Conservation (phyloP, 2,888 invertebrate genomes). For the Microctonus brassicae region DNA sequence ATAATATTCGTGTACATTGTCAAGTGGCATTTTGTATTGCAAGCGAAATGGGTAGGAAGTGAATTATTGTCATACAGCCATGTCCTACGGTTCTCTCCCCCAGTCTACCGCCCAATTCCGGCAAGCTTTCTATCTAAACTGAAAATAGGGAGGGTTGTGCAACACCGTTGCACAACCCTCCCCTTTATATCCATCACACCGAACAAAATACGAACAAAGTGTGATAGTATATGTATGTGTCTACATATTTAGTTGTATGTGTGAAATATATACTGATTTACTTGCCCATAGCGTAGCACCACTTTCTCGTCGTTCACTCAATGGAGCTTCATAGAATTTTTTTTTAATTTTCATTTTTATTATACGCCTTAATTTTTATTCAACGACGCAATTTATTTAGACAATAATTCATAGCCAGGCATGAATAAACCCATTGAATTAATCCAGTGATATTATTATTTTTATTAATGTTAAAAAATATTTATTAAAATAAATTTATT, state of each 20-base stretch:
- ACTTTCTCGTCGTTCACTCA: background rate
- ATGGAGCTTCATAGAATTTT: background rate
- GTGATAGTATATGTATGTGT: background rate
- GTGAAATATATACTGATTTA: slow-evolving; percentile 5
- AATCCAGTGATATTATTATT: background rate
- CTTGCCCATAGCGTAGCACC: background rate
- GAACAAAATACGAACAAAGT: background rate
- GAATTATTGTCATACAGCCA: slow-evolving; percentile 58
- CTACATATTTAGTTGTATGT: background rate
- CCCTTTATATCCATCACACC: slow-evolving; percentile 33
- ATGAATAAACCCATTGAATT: background rate
- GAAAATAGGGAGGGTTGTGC: slow-evolving; percentile 10
- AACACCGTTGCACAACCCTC: background rate
- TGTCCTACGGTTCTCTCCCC: slow-evolving; percentile 8
- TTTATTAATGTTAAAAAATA: background rate
- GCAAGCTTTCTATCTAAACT: slow-evolving; percentile 23
- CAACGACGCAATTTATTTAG: background rate
- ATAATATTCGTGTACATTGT: slow-evolving; percentile 55
- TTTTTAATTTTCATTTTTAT: background rate
- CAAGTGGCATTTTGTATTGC: slow-evolving; percentile 58
- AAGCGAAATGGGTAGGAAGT: slow-evolving; percentile 64
- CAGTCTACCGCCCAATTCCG: slow-evolving; percentile 6
- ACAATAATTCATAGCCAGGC: background rate
- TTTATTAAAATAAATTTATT: background rate
- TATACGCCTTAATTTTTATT: background rate